Evolutionary conservation across 2,797 vertebrate species (phyloP).

Genomic region (Monodelphis domestica): DNA sequence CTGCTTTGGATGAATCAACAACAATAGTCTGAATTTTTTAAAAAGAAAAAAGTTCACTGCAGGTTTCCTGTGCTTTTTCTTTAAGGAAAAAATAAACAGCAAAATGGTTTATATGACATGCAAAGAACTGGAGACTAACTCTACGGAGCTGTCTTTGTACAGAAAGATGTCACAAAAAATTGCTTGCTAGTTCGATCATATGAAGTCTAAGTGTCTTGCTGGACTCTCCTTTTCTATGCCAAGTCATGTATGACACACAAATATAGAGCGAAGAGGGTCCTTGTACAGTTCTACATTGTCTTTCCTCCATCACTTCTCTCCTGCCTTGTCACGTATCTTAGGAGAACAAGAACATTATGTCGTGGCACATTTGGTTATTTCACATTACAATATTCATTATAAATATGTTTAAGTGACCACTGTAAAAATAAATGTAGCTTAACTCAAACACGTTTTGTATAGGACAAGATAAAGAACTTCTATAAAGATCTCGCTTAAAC

Average conservation of each 20-base stretch:
- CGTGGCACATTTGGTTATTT: not conserved
- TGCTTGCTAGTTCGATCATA: constrained; percentile 17
- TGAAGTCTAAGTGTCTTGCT: constrained; percentile 46
- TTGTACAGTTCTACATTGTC: not conserved
- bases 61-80: constrained; percentile 54
- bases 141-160: not conserved
- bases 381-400: not conserved
- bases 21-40: constrained; percentile 55
- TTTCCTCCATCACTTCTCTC: no score
- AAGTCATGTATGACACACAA: constrained; percentile 26
- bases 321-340: no score
- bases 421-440: not conserved
- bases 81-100: constrained; percentile 67
- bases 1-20: constrained; percentile 65
- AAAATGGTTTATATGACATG: constrained; percentile 53
- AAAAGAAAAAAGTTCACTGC: constrained; percentile 46
- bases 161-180: constrained; percentile 7
- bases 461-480: no score
- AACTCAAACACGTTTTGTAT: not conserved
- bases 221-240: constrained; percentile 26
- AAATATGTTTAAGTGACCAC: not conserved
- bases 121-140: constrained; percentile 59
- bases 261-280: constrained; percentile 14
- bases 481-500: no score
- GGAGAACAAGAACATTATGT: no score